These are phyloP conservation scores for Drosophila phalerata DNA, from an alignment of 2,888 invertebrate genomes.

Conservation along the genomic window DNA sequence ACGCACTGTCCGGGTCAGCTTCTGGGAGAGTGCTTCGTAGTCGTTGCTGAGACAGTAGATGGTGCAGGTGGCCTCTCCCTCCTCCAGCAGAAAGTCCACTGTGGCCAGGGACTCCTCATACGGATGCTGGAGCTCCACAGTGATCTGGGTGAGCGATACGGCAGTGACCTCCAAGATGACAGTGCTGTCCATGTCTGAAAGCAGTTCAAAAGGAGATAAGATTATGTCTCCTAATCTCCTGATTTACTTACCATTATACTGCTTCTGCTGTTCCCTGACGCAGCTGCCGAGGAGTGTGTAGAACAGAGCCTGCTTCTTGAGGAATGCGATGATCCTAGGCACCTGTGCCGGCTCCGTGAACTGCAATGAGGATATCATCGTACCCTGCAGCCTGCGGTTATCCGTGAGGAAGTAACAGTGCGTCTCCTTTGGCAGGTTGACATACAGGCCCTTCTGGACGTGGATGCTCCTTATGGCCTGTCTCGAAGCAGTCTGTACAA, in stretches of 20 bases:
- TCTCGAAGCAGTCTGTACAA: slow-evolving; percentile 92
- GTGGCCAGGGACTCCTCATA: slow-evolving; percentile 96
- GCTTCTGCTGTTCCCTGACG: slow-evolving; percentile 92
- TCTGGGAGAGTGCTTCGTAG: slow-evolving; percentile 85
- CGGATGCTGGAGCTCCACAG: slow-evolving; percentile 96
- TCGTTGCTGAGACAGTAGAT: slow-evolving; percentile 89
- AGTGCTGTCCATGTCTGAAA: slow-evolving; percentile 85
- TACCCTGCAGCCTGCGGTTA: slow-evolving; percentile 89
- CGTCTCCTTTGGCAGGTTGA: slow-evolving; percentile 95
- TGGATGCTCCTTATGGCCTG: slow-evolving; percentile 90
- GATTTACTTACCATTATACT: slow-evolving; percentile 87
- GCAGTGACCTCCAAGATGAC: slow-evolving; percentile 97
- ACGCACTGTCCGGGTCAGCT: slow-evolving; percentile 90
- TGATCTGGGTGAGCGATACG: slow-evolving; percentile 94
- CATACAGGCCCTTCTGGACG: slow-evolving; percentile 93
- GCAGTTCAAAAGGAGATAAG: background rate
- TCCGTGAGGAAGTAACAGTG: slow-evolving; percentile 98
- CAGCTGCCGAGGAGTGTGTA: slow-evolving; percentile 95
- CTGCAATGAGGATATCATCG: slow-evolving; percentile 89
- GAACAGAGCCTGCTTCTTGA: slow-evolving; percentile 96
- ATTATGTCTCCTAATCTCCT: background rate
- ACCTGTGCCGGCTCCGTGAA: slow-evolving; percentile 98
- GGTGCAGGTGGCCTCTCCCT: slow-evolving; percentile 92
- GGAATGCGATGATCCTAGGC: slow-evolving; percentile 92
- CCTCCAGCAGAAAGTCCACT: slow-evolving; percentile 94